These are phyloP conservation scores for Zelostemma sp. DNA, from an alignment of 1,140 invertebrate species.

Conservation along the genomic window DNA sequence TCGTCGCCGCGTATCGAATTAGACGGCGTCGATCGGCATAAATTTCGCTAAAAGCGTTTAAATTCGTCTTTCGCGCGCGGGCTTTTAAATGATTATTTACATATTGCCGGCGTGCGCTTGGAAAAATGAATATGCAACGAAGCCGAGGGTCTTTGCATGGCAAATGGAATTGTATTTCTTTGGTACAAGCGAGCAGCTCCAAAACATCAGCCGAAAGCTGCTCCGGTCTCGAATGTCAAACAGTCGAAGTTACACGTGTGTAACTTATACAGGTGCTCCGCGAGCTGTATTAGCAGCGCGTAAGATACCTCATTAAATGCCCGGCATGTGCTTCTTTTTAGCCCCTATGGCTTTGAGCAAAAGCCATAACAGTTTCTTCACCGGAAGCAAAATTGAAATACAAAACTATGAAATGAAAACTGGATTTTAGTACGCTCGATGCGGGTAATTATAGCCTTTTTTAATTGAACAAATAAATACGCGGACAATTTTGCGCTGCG, in stretches of 20 bases:
- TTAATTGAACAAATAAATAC: too few relatives aligned
- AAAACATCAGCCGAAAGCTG: too few relatives aligned
- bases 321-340: constrained; percentile 26
- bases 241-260: constrained; percentile 4
- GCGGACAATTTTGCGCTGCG: too few relatives aligned
- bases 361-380: neutral
- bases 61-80: too few relatives aligned
- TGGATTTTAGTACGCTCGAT: too few relatives aligned
- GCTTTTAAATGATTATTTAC: constrained; percentile 1
- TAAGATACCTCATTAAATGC: constrained; percentile 29
- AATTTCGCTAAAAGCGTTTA: too few relatives aligned
- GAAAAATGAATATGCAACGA: constrained; percentile 40
- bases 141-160: constrained; percentile 29
- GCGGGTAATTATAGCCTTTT: too few relatives aligned
- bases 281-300: neutral
- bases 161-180: constrained; percentile 35
- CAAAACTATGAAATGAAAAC: neutral
- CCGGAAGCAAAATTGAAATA: constrained; percentile 16
- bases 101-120: constrained; percentile 19
- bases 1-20: too few relatives aligned
- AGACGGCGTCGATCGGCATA: too few relatives aligned
- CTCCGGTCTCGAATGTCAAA: constrained; percentile 19
- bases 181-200: constrained; percentile 1
- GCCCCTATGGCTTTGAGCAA: neutral
- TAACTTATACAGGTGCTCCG: constrained; percentile 11